A percentile compares a stretch with the other conserved stretches of the same genome.
These are phyloP conservation scores for Tenthredo notha DNA, from an alignment of 2,888 invertebrate species.

Conservation along the genomic window DNA sequence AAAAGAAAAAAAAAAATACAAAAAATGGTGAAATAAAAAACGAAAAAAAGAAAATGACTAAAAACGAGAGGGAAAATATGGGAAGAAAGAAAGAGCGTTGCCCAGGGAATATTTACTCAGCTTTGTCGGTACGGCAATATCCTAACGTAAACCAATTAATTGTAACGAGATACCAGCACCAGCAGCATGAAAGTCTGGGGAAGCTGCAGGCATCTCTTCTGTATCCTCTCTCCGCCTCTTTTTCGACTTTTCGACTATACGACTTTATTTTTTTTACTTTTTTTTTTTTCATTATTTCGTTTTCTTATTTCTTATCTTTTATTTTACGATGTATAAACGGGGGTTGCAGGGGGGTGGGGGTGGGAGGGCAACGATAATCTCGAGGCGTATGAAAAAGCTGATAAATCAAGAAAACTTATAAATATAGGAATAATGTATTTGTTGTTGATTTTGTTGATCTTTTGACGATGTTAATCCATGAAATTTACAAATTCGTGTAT, in stretches of 20 bases:
- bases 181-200: background rate
- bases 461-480: background rate
- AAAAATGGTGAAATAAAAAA: background rate
- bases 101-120: conserved; percentile 52
- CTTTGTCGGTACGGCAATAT: conserved; percentile 56
- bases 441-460: background rate
- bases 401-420: background rate
- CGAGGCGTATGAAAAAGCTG: background rate
- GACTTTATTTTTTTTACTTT: background rate
- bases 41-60: background rate
- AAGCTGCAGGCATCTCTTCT: background rate
- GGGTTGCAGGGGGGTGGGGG: too few species aligned
- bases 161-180: conserved; percentile 53
- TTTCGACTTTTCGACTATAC: background rate
- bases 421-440: background rate
- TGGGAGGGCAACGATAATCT: background rate
- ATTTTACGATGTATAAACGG: background rate
- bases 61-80: background rate
- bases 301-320: background rate
- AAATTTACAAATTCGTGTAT: background rate
- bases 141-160: conserved; percentile 56
- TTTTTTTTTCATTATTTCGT: background rate
- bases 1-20: background rate
- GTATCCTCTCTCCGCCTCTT: background rate
- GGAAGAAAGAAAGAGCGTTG: background rate